phyloP scores from a whole-genome alignment of 2,797 vertebrate genomes.

The Sciurus vulgaris region DNA sequence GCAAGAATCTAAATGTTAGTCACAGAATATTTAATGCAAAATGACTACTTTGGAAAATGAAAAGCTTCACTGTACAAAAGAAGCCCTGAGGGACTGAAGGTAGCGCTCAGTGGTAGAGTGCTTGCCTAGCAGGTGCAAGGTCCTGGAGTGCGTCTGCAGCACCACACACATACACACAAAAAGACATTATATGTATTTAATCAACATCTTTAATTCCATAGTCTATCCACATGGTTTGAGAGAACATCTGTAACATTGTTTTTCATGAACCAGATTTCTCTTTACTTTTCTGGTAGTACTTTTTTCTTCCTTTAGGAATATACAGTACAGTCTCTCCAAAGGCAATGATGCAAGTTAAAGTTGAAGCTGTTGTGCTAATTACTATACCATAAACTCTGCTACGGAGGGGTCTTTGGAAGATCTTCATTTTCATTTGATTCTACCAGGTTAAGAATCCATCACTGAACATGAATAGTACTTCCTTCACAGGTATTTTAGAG shows the following conservation, averaged over 20 bases:
- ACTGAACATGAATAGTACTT: neutral
- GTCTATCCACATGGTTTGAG: neutral
- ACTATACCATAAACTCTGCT: neutral
- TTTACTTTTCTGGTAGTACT: neutral
- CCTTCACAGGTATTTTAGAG: neutral
- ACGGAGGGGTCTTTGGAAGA: neutral
- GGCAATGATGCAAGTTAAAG: neutral
- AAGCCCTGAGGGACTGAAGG: fast-evolving
- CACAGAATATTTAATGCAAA: neutral
- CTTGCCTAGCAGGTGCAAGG: neutral
- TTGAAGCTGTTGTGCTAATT: neutral
- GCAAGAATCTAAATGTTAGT: conserved; percentile 31
- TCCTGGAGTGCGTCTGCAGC: neutral
- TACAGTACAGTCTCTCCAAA: neutral
- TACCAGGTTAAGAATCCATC: neutral
- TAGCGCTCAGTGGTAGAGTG: neutral
- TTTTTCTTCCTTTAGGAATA: neutral
- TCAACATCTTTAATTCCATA: neutral
- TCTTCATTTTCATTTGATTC: neutral
- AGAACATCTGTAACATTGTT: neutral
- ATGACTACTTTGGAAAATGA: neutral
- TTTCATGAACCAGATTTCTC: neutral
- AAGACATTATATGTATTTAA: neutral
- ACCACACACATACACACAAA: no score
- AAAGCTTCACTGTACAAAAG: neutral